Percentiles rank a stretch among this genome's conserved stretches.
These are phyloP conservation scores for Antheraea mylitta DNA, from an alignment of 1,140 invertebrate genomes.

Conservation along the genomic window DNA sequence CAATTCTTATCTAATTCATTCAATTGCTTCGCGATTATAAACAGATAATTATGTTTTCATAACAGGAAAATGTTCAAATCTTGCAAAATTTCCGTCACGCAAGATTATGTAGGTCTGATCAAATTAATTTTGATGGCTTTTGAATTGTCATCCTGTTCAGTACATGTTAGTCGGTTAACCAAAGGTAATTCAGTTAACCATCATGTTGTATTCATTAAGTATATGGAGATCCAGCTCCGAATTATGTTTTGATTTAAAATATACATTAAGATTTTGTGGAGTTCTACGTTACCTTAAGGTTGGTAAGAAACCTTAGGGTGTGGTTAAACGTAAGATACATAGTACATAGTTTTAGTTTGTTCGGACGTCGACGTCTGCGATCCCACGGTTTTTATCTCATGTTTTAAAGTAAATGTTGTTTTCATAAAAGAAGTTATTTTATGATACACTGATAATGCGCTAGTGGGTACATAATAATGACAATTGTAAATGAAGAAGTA, in stretches of 20 bases:
- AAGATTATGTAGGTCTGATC: not conserved
- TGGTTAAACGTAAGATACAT: not conserved
- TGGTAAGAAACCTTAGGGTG: not conserved
- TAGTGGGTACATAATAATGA: not conserved
- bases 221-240: conserved; percentile 17
- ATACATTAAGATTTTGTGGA: not conserved
- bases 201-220: conserved; percentile 35
- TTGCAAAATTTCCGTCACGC: not conserved
- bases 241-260: conserved; percentile 10
- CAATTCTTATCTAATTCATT: conserved; percentile 24
- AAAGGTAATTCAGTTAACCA: conserved; percentile 30
- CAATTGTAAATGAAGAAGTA: not conserved
- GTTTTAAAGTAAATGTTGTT: too few relatives aligned
- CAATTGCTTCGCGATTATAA: conserved; percentile 20
- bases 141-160: conserved; percentile 18
- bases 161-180: conserved; percentile 30
- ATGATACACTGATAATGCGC: too few relatives aligned
- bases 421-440: too few relatives aligned
- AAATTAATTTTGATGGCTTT: conserved; percentile 15
- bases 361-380: not conserved
- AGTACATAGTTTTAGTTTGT: not conserved
- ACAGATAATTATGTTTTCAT: conserved; percentile 7
- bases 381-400: too few relatives aligned
- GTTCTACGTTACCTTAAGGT: not conserved
- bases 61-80: conserved; percentile 7